Evolutionary conservation across 2,888 invertebrate species (phyloP), one percentile per base, ranked within the genome.

Genomic region (Pseudococcus viburni): DNA sequence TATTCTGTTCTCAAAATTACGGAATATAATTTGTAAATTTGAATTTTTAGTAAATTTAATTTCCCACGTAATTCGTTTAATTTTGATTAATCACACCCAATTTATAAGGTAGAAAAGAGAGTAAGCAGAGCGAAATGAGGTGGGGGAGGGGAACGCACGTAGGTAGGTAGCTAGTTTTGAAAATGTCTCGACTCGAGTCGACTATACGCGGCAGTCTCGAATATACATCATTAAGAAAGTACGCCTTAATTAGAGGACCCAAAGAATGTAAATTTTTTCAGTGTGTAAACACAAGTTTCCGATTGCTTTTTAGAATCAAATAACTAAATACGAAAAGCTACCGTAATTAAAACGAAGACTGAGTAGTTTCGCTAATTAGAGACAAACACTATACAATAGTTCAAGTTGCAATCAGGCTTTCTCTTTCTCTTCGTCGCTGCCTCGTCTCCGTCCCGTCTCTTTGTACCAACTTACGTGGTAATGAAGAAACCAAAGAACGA

Each of bases 361-460:
- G 68, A 73, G 86, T 64, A 86, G 68, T 68, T 86, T 86, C 73
- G 86, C 86, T 86, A 86, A 86, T 86, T 86, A 86, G 86, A 86
- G 86, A 73, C 68, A 86, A 86, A 86, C 86, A 86, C 86, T 86
- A 86, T 39, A 86, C 86, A 86, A 86, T 46, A 86, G 86, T 86
- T 86, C 86, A 86, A 86, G 86, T 86, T 86, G 73, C 86, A 86
- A 86, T 86, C 86, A 86, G 86, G 42, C 64, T 86, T 68, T 86
- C 86, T 48, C 86, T 39, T 39, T 85, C 51, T 51, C 85, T 85
- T 42, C 39, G 39, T 85, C 33, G 55, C 85, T 64, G 17, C 39
- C 42, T 46, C 46, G 86, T 48, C 73, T 33, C 39, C 15, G 59
- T 26, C 17, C 80, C 15, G n/a, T 39, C 80, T 22, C 84, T 73